Evolutionary conservation across 2,113 vertebrate species (phyloP), one percentile per base, ranked within the genome.

Genomic region (Hyaena hyaena): DNA sequence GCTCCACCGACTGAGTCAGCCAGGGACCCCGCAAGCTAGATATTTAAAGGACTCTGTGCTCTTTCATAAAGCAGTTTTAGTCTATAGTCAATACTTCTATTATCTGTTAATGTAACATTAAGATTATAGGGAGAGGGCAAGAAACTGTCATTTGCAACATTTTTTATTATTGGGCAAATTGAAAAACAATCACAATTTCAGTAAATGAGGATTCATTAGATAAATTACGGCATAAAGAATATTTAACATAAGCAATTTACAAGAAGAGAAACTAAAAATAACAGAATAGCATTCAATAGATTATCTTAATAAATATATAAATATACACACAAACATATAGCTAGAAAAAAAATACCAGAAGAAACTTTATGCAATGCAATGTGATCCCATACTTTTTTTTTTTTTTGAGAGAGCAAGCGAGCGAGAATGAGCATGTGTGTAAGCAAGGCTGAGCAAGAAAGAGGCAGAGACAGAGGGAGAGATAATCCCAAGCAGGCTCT

Each of bases 161-260:
- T 92, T 93, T 89, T 93, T 61, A 86, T 92, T 83, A 94, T 24
- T 58, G 11, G 45, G 31, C 16, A 96, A 96, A 93, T 4, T 76
- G 39, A 33, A 73, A 86, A 81, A 71, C 86, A 10, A 68, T 35
- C 33, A 88, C 81, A 84, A 92, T 77, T 95, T 68, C 26, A 96
- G 0, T 86, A 94, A 93, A 1, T 63, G 94, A 71, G 76, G 48
- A 90, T 53, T 43, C 10, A 74, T 53, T 35, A 93, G 48, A 65
- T 61, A 90, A 88, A 87, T 65, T 74, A 85, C 21, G 66, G 39
- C 39, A 86, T 66, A 85, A 92, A 61, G 12, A 94, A 66, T 66
- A 94, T 21, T 73, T 95, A 87, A 90, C 16, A 35, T 68, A 84
- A 88, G 7, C 71, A 80, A 84, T 50, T 35, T 92, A 83, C 86